Conservation (phyloP, 2,888 invertebrate species). For the Zaprionus obscuricornis region DNA sequence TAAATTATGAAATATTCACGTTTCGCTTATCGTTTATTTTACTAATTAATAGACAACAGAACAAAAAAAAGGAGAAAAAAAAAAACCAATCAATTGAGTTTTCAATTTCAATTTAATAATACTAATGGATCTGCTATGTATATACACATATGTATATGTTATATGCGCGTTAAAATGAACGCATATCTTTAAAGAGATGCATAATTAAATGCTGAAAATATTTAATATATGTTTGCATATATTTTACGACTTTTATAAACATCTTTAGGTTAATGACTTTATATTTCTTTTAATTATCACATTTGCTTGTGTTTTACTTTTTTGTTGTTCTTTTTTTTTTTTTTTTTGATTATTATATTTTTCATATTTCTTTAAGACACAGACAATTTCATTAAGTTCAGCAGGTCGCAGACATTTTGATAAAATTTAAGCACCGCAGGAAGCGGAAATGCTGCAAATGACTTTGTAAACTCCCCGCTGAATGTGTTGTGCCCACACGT, state of each 20-base stretch:
- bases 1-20: conserved; percentile 7
- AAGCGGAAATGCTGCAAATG: conserved; percentile 35
- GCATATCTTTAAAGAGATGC: too few species aligned
- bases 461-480: conserved; percentile 35
- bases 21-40: not conserved
- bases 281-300: conserved; percentile 24
- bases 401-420: conserved; percentile 24
- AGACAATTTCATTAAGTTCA: conserved; percentile 39
- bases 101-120: not conserved
- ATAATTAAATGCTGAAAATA: not conserved
- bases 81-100: conserved; percentile 10
- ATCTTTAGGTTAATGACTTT: not conserved
- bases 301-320: not conserved
- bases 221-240: not conserved
- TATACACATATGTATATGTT: not conserved
- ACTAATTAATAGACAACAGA: conserved; percentile 13
- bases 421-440: conserved; percentile 48
- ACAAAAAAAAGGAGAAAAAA: not conserved
- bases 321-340: conserved; percentile 15
- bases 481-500: conserved; percentile 33
- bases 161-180: not conserved
- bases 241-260: not conserved
- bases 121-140: conserved; percentile 6
- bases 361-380: too few species aligned
- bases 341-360: not conserved